Base-by-base conservation (phyloP, 2,888 invertebrate species). In the Synergus itoensis region DNA sequence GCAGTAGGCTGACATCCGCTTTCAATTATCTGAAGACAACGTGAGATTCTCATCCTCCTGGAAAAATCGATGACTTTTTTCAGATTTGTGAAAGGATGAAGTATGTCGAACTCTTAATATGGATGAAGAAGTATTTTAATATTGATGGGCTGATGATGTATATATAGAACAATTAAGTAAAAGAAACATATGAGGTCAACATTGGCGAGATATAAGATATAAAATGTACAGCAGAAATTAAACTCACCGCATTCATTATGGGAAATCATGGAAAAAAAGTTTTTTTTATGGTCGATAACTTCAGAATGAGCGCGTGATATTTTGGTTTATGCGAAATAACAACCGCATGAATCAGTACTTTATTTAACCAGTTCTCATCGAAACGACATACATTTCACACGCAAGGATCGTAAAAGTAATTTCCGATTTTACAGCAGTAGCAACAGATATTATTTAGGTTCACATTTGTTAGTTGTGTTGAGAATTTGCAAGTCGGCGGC, bases 1-100 rank as follows among this genome's bases (percentile, higher is more conserved):
- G 81, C 80, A 80, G 16, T 78, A 80, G 77, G 78, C 82, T 83
- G 83, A 81, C 82, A 82, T 82, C 76, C 79, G 81, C 83, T 83
- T 84, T 84, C 83, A 83, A 84, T 86, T 86, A 86, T 86, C 80
- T 79, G 65, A 36, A 40, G 78, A 73, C 45, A 77, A 79, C 81
- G 82, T 81, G 83, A 83, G 81, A 84, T 78, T 80, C 41, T 76
- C 67, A 60, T 64, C 78, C 76, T 48, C 79, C 65, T 77, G 43
- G 16, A 45, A 18, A 45, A 57, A 36, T 73, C 62, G 18, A 21
- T 36, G 36, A 63, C 40, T 73, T 75, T 79, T 77, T 77, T 77
- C 62, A 69, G 43, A 77, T 69, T 67, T 57, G 0, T 57, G 12
- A 45, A 45, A 45, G 1, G 28, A 28, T 28, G 28, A 28, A 28